A percentile compares a stretch with the other conserved stretches of the same genome.
These are phyloP conservation scores for Microcebus murinus DNA, from an alignment of 2,113 vertebrate species.

Conservation along the genomic window DNA sequence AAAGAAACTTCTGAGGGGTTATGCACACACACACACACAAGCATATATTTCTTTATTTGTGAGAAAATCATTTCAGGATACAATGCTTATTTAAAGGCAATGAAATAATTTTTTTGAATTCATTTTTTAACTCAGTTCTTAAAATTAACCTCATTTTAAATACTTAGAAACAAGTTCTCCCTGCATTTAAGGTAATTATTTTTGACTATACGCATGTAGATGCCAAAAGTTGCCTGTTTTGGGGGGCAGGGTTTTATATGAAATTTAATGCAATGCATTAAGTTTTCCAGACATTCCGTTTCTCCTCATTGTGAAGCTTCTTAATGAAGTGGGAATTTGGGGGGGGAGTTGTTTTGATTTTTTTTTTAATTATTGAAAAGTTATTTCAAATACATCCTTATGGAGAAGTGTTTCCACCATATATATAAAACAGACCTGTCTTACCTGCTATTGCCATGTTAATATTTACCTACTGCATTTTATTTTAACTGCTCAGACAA, in stretches of 20 bases:
- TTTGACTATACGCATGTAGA: background rate
- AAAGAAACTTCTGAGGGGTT: background rate
- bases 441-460: background rate
- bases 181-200: background rate
- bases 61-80: background rate
- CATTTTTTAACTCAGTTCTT: background rate
- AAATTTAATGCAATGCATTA: background rate
- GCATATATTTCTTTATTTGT: background rate
- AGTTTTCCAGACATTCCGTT: background rate
- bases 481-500: background rate
- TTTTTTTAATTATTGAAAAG: background rate
- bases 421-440: background rate
- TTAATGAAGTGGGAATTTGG: background rate
- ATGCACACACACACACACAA: background rate
- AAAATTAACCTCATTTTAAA: background rate
- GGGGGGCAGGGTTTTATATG: background rate
- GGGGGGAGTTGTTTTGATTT: background rate
- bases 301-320: background rate
- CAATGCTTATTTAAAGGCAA: background rate
- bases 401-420: background rate
- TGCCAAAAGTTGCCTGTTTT: background rate
- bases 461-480: background rate
- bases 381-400: constrained; percentile 29
- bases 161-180: background rate
- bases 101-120: background rate